Conservation (phyloP, 2,113 vertebrate genomes). For the Formicarius rufipectus region DNA sequence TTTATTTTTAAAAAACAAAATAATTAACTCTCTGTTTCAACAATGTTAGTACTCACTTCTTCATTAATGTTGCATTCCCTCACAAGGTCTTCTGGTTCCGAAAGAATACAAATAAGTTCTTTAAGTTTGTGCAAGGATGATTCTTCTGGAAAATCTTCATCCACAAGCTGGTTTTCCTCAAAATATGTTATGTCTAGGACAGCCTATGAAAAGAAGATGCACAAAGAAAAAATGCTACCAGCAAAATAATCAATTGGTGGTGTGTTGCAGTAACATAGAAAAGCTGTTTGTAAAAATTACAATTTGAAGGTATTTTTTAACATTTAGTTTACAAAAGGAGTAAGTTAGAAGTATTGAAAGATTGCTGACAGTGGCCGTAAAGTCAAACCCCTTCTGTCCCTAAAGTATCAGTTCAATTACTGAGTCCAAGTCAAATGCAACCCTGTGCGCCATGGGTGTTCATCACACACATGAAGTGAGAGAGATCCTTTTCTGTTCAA, state of each 20-base stretch:
- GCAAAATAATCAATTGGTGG: neutral
- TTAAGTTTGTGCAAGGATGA: constrained; percentile 88
- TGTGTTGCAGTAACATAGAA: neutral
- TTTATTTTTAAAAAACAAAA: neutral
- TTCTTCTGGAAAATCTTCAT: constrained; percentile 93
- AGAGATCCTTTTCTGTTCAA: neutral
- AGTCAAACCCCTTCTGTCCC: neutral
- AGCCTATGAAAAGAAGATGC: constrained; percentile 73
- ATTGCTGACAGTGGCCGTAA: fast-evolving
- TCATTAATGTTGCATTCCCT: constrained; percentile 61
- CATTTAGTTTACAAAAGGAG: neutral
- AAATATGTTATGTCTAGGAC: constrained; percentile 93
- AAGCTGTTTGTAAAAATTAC: neutral
- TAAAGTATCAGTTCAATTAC: neutral
- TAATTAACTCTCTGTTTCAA: neutral
- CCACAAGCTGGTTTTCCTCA: constrained; percentile 94
- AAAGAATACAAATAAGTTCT: constrained; percentile 86
- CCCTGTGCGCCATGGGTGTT: too few species aligned
- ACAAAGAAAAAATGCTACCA: neutral
- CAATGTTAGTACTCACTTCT: constrained; percentile 60
- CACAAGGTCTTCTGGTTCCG: constrained; percentile 88
- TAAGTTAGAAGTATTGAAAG: neutral
- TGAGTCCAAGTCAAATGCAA: neutral
- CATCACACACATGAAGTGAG: fast-evolving
- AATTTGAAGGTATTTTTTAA: neutral